Evolutionary conservation across 1,140 invertebrate genomes (phyloP), one percentile per base, ranked within the genome.

Genomic region (Meloidogyne exigua): DNA sequence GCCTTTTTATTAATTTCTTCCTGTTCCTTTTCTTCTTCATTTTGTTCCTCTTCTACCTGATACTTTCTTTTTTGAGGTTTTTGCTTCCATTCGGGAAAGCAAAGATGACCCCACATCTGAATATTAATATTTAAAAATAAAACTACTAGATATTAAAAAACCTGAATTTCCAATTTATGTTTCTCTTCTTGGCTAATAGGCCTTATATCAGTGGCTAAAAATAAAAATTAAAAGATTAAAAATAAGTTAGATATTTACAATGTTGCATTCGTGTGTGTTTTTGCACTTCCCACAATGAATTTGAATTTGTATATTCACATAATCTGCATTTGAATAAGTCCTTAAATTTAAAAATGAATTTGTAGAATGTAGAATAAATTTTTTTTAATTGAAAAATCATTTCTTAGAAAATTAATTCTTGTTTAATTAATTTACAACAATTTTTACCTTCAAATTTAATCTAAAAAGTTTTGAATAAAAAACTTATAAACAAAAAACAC

Each of bases 1-100:
- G 10, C 49, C 72, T 36, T 73, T 36, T 62, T 28, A 2, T 49
- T 28, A 21, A n/a, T 57, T n/a, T 18, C 39, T 7, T n/a, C 69
- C 11, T 70, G 21, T 13, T 39, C 28, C 26, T 11, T 39, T n/a
- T 71, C 26, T 44, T 36, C 39, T 21, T 71, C 69, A 28, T 18
- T 71, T 71, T 21, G n/a, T 44, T 71, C 28, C 18, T 39, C 68
- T 0, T 21, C 15, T 69, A 36, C 2, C n/a, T 25, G 23, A 71
- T n/a, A 44, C 49, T 44, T 21, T n/a, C 69, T 62, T 11, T 78
- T 28, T 11, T 79, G 80, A 36, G 68, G 77, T 49, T 83, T 83
- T 64, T 85, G 83, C 72, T 81, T 83, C 82, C 82, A 83, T 23
- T 84, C 81, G 7, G 82, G 82, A 75, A 83, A 83, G 57, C 82